These are phyloP conservation scores for Strigamia maritima DNA, from an alignment of 2,888 invertebrate species.

Conservation along the genomic window DNA sequence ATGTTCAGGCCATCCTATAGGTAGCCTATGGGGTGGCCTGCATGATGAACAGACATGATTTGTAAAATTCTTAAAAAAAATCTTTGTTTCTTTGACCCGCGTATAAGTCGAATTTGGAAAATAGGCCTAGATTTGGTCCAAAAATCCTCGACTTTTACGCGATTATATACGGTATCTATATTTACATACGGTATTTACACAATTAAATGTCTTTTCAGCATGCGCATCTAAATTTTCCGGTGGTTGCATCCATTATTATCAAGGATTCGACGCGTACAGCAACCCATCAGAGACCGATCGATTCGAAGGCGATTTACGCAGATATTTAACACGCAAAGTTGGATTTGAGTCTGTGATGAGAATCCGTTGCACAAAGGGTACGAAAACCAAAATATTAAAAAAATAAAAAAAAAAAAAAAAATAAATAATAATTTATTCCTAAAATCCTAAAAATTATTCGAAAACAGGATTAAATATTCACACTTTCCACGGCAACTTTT, in stretches of 20 bases:
- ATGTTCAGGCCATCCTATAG: too few species aligned
- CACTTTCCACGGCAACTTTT: constrained; percentile 98
- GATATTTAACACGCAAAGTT: constrained; percentile 93
- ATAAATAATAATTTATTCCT: not conserved
- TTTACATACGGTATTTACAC: too few species aligned
- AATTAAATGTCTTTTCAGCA: constrained; percentile 51
- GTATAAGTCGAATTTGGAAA: too few species aligned
- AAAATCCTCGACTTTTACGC: too few species aligned
- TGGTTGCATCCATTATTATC: constrained; percentile 88
- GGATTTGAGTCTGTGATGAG: constrained; percentile 99
- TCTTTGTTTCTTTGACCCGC: too few species aligned
- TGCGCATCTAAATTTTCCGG: constrained; percentile 94
- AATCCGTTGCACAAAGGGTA: constrained; percentile 82
- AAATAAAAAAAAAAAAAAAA: not conserved
- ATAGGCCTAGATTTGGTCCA: too few species aligned
- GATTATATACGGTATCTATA: too few species aligned
- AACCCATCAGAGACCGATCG: constrained; percentile 69
- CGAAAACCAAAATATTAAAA: constrained; percentile 35
- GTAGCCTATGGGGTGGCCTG: too few species aligned
- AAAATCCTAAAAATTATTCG: too few species aligned
- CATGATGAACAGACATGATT: too few species aligned
- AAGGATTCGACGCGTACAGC: constrained; percentile 69
- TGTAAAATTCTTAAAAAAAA: too few species aligned
- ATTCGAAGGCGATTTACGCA: constrained; percentile 70
- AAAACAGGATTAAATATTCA: constrained; percentile 78